Evolutionary conservation across 2,113 vertebrate genomes (phyloP).

Genomic region (Phalacrocorax pelagicus): DNA sequence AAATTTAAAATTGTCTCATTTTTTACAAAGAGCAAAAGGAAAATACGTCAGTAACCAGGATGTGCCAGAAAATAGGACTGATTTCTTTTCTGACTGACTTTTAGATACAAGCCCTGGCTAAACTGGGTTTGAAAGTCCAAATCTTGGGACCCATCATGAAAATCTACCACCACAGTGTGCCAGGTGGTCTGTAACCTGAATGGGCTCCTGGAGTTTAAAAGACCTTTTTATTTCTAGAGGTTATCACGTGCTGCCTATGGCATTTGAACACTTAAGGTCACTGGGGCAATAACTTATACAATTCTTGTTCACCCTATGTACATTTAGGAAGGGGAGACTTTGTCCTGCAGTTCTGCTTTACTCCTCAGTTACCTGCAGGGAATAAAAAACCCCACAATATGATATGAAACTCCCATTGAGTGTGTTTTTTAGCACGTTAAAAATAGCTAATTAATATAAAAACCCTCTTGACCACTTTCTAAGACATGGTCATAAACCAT

Average conservation of each 20-base stretch:
- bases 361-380: not conserved
- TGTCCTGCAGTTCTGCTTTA: not conserved
- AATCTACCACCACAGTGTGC: not conserved
- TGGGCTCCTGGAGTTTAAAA: not conserved
- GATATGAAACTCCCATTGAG: not conserved
- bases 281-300: not conserved
- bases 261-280: not conserved
- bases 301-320: not conserved
- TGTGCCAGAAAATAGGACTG: not conserved
- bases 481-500: not conserved
- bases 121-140: not conserved
- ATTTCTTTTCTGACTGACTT: not conserved
- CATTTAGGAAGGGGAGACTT: not conserved
- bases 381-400: fast-evolving
- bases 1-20: not conserved
- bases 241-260: not conserved
- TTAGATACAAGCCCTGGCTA: not conserved
- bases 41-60: not conserved
- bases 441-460: not conserved
- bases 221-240: not conserved
- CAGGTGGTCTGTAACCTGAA: not conserved
- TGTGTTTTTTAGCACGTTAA: not conserved
- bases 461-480: not conserved
- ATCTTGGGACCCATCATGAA: not conserved
- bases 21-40: not conserved